phyloP scores from a whole-genome alignment of 1,140 invertebrate species.

The Drosophila biarmipes region DNA sequence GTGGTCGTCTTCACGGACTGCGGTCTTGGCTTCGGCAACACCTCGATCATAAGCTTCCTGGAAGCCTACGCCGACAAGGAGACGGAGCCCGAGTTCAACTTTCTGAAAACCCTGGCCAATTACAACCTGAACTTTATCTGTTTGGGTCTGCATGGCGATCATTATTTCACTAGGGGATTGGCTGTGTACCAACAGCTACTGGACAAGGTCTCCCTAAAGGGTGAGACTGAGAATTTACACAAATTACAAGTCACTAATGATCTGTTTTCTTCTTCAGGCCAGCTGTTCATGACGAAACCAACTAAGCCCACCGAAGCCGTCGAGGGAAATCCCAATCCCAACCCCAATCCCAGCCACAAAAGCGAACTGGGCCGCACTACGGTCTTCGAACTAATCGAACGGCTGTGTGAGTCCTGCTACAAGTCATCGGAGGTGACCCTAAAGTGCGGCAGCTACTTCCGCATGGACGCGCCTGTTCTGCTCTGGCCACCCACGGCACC shows the following conservation, averaged over 20 bases:
- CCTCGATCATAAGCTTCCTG: slow-evolving; percentile 62
- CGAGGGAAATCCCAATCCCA: slow-evolving; percentile 8
- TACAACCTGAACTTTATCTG: slow-evolving; percentile 91
- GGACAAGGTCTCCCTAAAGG: slow-evolving; percentile 64
- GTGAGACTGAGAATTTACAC: slow-evolving; percentile 7
- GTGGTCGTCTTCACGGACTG: slow-evolving; percentile 80
- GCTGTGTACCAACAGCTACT: slow-evolving; percentile 72
- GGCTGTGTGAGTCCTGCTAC: slow-evolving; percentile 91
- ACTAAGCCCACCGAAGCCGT: slow-evolving; percentile 45
- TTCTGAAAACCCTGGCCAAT: slow-evolving; percentile 91
- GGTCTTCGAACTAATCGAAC: slow-evolving; percentile 89
- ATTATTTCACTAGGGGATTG: slow-evolving; percentile 83
- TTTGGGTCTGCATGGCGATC: slow-evolving; percentile 86
- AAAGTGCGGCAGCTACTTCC: slow-evolving; percentile 90
- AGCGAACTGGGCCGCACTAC: slow-evolving; percentile 78
- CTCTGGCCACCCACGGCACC: slow-evolving; percentile 90
- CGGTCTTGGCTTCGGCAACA: slow-evolving; percentile 77
- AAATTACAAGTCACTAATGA: background rate
- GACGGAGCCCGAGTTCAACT: slow-evolving; percentile 84
- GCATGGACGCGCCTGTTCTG: slow-evolving; percentile 88
- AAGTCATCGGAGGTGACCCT: slow-evolving; percentile 90
- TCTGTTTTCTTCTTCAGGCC: slow-evolving; percentile 41
- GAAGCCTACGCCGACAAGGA: slow-evolving; percentile 51
- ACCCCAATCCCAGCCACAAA: slow-evolving; percentile 82
- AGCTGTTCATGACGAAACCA: slow-evolving; percentile 70